Base-by-base conservation (phyloP, 2,797 vertebrate genomes). In the Chelonia mydas region DNA sequence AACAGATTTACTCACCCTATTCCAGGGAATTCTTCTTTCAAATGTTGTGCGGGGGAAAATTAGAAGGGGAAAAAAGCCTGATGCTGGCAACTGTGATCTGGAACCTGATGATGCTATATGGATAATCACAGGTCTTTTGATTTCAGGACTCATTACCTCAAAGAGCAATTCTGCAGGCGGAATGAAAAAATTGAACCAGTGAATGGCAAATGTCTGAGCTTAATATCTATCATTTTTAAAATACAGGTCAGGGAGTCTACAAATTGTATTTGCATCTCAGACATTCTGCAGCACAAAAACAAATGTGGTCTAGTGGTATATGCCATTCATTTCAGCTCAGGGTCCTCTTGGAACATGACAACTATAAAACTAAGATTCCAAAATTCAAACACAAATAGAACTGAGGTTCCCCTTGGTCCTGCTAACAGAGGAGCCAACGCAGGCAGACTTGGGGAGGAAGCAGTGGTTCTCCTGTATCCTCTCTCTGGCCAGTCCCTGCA, bases 81-180 rank as follows among this genome's bases (percentile, higher is more conserved):
- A 89, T 81, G 76, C 10, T 16, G 49, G 83, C 83, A 47, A 55
- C 59, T 49, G 28, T n/a, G 33, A 21, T 53, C 76, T 78, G 13
- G 49, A 84, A 89, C 55, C 90, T 45, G 41, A 45, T 57, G 84
- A 90, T 91, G 53, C 81, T 17, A 91, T 57, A 61, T 72, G 80
- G 81, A 81, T 84, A 76, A 84, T 55, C 89, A 85, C 37, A 94
- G 93, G 88, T 84, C 86, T 95, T 74, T 88, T 55, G 83, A 51
- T 83, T 82, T 53, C 72, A 83, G 84, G n/a, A 72, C 54, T 84
- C 83, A 91, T 95, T 94, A 92, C 81, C 80, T 72, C 88, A 93
- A 94, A 92, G 88, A 96, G 57, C 72, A 72, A 83, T 83, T 85
- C 84, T 95, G 33, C 61, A 37, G 51, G 16, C 83, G 65, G 88